phyloP scores from a whole-genome alignment of 2,888 invertebrate species.

The Nomada ferruginata region DNA sequence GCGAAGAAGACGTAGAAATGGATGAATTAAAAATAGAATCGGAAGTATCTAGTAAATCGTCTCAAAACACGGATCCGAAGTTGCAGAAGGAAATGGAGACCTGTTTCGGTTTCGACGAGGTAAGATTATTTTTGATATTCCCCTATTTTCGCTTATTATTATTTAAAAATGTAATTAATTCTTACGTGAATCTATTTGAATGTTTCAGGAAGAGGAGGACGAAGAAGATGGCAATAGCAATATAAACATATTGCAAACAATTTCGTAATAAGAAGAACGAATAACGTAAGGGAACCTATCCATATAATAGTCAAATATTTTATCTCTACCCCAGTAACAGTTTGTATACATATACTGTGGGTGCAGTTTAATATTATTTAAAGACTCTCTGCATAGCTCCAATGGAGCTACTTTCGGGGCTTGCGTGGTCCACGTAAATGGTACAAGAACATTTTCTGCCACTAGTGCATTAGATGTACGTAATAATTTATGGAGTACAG shows the following conservation, averaged over 20 bases:
- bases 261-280: conserved; percentile 80
- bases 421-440: conserved; percentile 62
- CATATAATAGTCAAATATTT: conserved; percentile 80
- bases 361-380: conserved; percentile 62
- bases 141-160: neutral
- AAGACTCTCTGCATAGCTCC: conserved; percentile 59
- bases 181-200: neutral
- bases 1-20: conserved; percentile 81
- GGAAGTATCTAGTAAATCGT: conserved; percentile 75
- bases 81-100: conserved; percentile 89
- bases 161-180: neutral
- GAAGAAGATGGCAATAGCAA: conserved; percentile 84
- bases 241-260: conserved; percentile 81
- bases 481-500: conserved; percentile 78
- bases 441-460: conserved; percentile 73
- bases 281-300: conserved; percentile 68
- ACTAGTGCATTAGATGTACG: conserved; percentile 75
- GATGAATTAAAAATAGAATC: conserved; percentile 75
- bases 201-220: conserved; percentile 81
- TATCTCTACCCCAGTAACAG: conserved; percentile 73
- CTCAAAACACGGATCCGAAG: conserved; percentile 77
- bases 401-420: conserved; percentile 53
- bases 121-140: conserved; percentile 76
- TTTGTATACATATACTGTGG: conserved; percentile 61
- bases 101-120: conserved; percentile 93